Conservation (phyloP, 1,140 invertebrate species). For the Riptortus pedestris region DNA sequence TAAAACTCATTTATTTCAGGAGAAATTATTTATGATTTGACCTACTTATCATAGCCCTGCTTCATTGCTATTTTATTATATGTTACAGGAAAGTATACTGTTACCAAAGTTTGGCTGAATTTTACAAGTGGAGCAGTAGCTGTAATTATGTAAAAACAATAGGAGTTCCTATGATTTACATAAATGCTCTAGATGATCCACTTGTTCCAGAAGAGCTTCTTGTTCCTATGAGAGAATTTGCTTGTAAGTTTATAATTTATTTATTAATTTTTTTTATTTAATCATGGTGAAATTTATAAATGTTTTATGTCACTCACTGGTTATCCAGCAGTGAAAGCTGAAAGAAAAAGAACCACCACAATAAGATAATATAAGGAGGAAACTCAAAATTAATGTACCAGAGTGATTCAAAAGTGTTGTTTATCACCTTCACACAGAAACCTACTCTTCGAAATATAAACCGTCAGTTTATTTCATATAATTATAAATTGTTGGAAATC, state of each 20-base stretch:
- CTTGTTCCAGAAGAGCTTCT: constrained; percentile 66
- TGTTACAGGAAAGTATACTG: constrained; percentile 61
- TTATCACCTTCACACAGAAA: too few species aligned
- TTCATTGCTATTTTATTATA: too few species aligned
- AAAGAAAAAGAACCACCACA: too few species aligned
- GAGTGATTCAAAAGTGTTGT: too few species aligned
- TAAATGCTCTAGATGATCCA: constrained; percentile 82
- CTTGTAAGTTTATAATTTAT: constrained; percentile 49
- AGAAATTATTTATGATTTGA: too few species aligned
- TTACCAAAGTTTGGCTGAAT: constrained; percentile 60
- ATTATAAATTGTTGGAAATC: too few species aligned
- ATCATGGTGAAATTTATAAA: background rate
- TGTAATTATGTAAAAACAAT: constrained; percentile 65
- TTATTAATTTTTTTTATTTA: background rate
- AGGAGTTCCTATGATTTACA: constrained; percentile 72
- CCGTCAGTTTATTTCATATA: too few species aligned
- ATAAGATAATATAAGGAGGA: too few species aligned
- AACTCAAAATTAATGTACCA: too few species aligned
- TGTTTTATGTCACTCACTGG: background rate
- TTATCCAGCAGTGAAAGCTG: background rate
- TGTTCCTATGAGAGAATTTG: constrained; percentile 58
- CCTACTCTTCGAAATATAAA: too few species aligned
- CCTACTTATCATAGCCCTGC: too few species aligned
- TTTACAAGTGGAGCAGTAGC: constrained; percentile 75
- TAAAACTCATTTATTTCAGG: too few species aligned